Conservation (phyloP, 2,113 vertebrate genomes). For the Datnioides undecimradiatus region DNA sequence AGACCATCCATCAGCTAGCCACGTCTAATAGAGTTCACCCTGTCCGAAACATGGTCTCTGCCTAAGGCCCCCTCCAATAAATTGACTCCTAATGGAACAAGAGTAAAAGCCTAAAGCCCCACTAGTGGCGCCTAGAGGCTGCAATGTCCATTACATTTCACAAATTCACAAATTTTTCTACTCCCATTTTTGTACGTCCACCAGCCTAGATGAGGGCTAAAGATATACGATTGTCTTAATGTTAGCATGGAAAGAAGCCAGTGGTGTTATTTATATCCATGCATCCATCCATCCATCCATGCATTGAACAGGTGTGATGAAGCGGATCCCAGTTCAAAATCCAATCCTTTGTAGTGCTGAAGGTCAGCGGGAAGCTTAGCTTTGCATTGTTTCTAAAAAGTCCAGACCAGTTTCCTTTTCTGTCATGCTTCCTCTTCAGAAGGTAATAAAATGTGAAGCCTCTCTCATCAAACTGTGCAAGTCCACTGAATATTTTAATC, state of each 20-base stretch:
- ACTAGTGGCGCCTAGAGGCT: conserved; percentile 17
- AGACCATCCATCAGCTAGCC: conserved; percentile 47
- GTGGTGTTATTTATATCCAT: background rate
- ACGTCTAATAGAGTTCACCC: conserved; percentile 45
- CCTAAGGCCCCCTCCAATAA: conserved; percentile 26
- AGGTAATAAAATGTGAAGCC: too few relatives aligned
- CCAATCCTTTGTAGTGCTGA: background rate
- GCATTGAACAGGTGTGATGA: background rate
- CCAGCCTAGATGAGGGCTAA: background rate
- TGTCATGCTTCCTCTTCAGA: too few relatives aligned
- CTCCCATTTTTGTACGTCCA: background rate
- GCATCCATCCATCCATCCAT: too few relatives aligned
- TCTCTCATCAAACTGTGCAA: too few relatives aligned
- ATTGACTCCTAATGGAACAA: conserved; percentile 59
- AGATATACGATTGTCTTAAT: conserved; percentile 1
- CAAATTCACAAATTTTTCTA: background rate
- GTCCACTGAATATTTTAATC: background rate
- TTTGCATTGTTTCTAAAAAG: background rate
- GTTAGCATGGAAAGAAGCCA: background rate
- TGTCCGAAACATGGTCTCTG: conserved; percentile 26
- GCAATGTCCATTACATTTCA: conserved; percentile 6
- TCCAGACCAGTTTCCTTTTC: background rate
- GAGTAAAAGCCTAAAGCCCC: conserved; percentile 20
- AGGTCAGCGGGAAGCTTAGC: background rate
- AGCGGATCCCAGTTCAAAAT: too few relatives aligned